phyloP scores from a whole-genome alignment of 2,113 vertebrate species.

The Ictidomys tridecemlineatus region DNA sequence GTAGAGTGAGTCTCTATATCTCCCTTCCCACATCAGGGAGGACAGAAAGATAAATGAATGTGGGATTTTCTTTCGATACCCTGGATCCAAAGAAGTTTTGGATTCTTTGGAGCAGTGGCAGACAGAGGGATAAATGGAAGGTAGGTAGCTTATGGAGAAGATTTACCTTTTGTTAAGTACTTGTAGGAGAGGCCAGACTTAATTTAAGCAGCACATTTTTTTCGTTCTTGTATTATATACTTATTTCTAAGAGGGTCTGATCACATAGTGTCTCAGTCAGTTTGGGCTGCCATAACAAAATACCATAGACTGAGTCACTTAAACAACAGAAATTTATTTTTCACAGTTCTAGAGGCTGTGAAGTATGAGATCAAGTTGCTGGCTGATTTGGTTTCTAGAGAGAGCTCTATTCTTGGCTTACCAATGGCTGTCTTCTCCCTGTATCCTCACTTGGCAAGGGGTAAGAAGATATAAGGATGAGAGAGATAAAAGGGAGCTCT shows the following conservation, averaged over 20 bases:
- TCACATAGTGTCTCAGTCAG: background rate
- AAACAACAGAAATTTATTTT: constrained; percentile 11
- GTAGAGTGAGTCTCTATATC: background rate
- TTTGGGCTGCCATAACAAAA: background rate
- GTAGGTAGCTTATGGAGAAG: constrained; percentile 5
- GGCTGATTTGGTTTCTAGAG: background rate
- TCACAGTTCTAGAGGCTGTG: background rate
- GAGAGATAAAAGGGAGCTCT: background rate
- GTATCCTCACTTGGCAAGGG: background rate
- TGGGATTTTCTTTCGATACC: background rate
- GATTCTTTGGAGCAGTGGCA: constrained; percentile 33
- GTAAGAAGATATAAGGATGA: background rate
- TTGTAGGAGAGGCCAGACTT: background rate
- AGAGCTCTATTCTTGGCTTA: background rate
- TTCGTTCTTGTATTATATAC: background rate
- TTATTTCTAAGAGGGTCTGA: background rate
- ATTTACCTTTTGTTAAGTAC: constrained; percentile 39
- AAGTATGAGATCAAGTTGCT: background rate
- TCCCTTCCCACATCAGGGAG: background rate
- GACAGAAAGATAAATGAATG: background rate
- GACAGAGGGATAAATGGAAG: constrained; percentile 16
- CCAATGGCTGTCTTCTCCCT: background rate
- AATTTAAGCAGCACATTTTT: background rate
- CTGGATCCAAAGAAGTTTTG: background rate
- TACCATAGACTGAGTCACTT: background rate